Base-by-base conservation (phyloP, 1,140 invertebrate genomes). In the Musca domestica region DNA sequence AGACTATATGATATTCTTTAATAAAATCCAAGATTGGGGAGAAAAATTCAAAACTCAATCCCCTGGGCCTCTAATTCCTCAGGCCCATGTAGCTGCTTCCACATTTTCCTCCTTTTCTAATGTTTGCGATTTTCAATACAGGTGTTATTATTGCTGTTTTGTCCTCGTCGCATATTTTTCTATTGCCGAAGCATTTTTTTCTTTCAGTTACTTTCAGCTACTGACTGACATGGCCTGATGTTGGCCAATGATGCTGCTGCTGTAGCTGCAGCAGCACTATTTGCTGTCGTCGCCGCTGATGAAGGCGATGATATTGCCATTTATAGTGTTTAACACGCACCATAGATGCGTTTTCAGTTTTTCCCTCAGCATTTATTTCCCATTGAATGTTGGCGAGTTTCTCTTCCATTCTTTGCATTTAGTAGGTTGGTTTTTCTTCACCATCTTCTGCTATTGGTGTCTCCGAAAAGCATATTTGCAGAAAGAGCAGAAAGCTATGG, bases 261-360 rank as follows among this genome's bases (percentile, higher is more conserved):
- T 20, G 49, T 52, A 2, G 19, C 3, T 58, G 10, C 9, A 25
- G 10, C 14, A 23, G 22, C 27, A 30, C 9, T 54, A n/a, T 54
- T 23, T 27, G 12, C 15, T 56, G 25, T 58, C 54, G 14, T 27
- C 54, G 27, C 25, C 27, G 27, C 25, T 34, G n/a, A 34, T 34
- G 27, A 61, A 61, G n/a, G 30, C 34, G 30, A 34, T 61, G 56
- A 61, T 61, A 61, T 41, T 34, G 30, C 20, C 48, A 51, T 19
- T 51, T 51, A 51, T 20, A 20, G 56, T 61, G 56, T 61, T 61
- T 61, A 61, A 61, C 56, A 61, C 56, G 56, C 56, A 41, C 34
- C 10, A 61, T 10, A 61, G 56, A 61, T 61, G 56, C 56, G 56
- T 61, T 61, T 34, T 34, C 34, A 15, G 34, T 12, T 61, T n/a